Evolutionary conservation across 2,888 invertebrate genomes (phyloP), one percentile per base, ranked within the genome.

Genomic region (Bimastos eiseni): DNA sequence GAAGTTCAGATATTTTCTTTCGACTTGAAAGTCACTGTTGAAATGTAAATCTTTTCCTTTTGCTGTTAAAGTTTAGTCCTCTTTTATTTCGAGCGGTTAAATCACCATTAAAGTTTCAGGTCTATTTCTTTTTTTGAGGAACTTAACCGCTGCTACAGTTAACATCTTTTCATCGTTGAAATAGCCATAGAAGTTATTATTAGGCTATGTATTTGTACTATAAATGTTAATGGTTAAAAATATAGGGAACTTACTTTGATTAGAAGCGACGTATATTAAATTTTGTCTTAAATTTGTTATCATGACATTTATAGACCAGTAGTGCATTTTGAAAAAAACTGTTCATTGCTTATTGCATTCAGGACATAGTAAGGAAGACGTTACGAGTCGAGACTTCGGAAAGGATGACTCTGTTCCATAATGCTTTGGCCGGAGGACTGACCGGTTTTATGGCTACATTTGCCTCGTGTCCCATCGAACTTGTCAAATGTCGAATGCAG

Each of bases 401-500:
- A 34, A 90, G 37, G n/a, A 90, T 90, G 90, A 89, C 88, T n/a
- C 33, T 90, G 49, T 24, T 83, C 33, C 90, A 90, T 30, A 90
- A 90, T 37, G 90, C 90, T 17, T 24, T 89, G 90, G 90, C 90
- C 6, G 90, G 90, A 6, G 90, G 90, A 44, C 89, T 90, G 34
- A 90, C 90, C 0, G 90, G 90, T 24, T 90, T 90, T 83, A 24
- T 90, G 44, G 90, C 90, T 19, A 90, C 90, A 33, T 90, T 90
- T 49, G 90, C 90, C 33, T 38, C 90, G 0, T 90, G 90, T 55
- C 90, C 90, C 34, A 90, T 90, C 30, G 90, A 90, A 49, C 37
- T 90, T 11, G 89, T 90, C 89, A 90, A 90, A 89, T 90, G 90
- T 55, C 41, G 90, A 24, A 89, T 90, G 88, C 90, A 90, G 30